Base-by-base conservation (phyloP, 2,113 vertebrate species). In the Phodopus roborovskii region DNA sequence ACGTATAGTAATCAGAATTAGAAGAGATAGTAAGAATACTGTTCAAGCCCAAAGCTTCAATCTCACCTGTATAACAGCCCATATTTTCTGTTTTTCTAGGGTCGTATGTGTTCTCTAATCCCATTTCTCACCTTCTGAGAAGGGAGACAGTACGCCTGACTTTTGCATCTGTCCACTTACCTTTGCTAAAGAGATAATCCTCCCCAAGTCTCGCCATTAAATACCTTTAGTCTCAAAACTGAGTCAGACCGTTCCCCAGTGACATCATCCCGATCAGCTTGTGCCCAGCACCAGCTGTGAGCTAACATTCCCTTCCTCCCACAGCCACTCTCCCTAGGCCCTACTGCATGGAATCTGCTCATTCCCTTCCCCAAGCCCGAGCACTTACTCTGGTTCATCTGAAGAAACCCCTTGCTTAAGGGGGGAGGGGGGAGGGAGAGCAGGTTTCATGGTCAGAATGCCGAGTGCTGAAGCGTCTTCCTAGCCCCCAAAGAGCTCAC, bases 151-250 rank as follows among this genome's bases (percentile, higher is more conserved):
- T 81, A 78, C 12, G 22, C 36, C 28, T 28, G 1, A 12, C 42
- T 86, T 87, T 89, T 64, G 3, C 64, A 91, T 91, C 88, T 92
- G 68, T 68, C 45, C 48, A 12, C 0, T 36, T 20, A 24, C 66
- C 62, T 84, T 88, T n/a, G 17, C 79, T 45, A 77, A 13, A 48
- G 71, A 81, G 64, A 66, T 81, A 77, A 53, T 42, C 42, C 58
- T 82, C 22, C 56, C 45, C 73, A 84, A n/a, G 39, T 16, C 28
- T 91, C 24, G 13, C 20, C 19, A 22, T 39, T 93, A 88, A 79
- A 95, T 64, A 60, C 85, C 92, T 79, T 91, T 58, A 17, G 19
- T 91, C 85, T 83, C 58, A 93, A 75, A 64, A 66, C 20, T 4
- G 78, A 93, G 70, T 84, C 20, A 24, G 62, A 68, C 58, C 64